phyloP scores from a whole-genome alignment of 2,113 vertebrate species.

The Corvus hawaiiensis region DNA sequence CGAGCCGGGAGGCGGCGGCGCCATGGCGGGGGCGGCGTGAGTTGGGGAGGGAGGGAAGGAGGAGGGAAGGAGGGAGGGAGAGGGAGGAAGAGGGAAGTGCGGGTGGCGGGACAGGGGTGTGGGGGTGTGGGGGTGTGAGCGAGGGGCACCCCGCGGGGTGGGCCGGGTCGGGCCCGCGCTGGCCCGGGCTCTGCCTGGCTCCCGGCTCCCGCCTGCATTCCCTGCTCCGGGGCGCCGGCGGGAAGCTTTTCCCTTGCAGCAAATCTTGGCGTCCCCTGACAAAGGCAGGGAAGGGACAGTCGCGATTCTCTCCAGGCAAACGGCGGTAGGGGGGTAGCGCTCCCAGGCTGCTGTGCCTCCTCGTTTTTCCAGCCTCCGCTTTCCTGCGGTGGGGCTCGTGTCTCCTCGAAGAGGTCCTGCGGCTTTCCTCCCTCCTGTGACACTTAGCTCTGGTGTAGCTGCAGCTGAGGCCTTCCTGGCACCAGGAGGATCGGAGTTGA shows the following conservation, averaged over 20 bases:
- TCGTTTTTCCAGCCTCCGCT: background rate
- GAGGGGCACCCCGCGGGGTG: background rate
- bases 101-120: background rate
- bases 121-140: background rate
- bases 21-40: background rate
- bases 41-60: background rate
- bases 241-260: background rate
- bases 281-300: background rate
- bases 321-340: fast-evolving
- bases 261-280: background rate
- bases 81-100: background rate
- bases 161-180: background rate
- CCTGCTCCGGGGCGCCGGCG: background rate
- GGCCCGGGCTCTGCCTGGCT: background rate
- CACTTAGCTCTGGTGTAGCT: background rate
- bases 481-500: fast-evolving
- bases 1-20: background rate
- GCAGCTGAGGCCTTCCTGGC: background rate
- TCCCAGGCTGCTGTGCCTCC: background rate
- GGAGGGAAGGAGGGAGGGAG: background rate
- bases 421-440: background rate
- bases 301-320: background rate
- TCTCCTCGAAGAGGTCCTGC: background rate
- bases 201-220: background rate
- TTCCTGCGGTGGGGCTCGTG: background rate